phyloP scores from a whole-genome alignment of 1,140 invertebrate genomes.

The Microplitis demolitor region DNA sequence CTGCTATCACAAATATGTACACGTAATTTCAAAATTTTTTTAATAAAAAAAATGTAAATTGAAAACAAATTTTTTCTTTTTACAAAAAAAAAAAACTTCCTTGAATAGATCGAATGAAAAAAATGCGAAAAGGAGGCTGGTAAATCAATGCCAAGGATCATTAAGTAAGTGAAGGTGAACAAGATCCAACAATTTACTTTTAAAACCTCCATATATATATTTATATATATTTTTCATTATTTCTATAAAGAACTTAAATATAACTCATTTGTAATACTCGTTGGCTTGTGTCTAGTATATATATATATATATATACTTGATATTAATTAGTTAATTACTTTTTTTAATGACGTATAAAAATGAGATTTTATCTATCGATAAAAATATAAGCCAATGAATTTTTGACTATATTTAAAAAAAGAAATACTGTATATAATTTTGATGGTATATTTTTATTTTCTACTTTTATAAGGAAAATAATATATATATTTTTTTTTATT shows the following conservation, averaged over 20 bases:
- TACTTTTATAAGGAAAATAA: too few relatives aligned
- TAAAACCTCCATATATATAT: neutral
- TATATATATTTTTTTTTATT: too few relatives aligned
- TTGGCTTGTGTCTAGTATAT: too few relatives aligned
- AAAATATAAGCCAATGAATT: too few relatives aligned
- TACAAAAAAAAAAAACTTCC: conserved; percentile 19
- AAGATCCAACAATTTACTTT: conserved; percentile 6
- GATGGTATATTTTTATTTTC: too few relatives aligned
- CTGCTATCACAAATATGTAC: neutral
- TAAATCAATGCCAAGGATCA: conserved; percentile 48
- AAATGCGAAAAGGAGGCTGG: conserved; percentile 1
- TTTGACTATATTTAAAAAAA: too few relatives aligned
- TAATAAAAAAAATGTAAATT: neutral
- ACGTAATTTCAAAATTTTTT: neutral
- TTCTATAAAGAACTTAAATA: neutral
- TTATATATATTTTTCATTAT: neutral
- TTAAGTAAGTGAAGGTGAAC: conserved; percentile 54
- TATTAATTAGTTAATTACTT: too few relatives aligned
- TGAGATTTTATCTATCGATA: too few relatives aligned
- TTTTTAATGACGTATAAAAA: too few relatives aligned
- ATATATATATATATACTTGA: too few relatives aligned
- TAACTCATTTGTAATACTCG: neutral
- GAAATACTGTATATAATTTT: too few relatives aligned
- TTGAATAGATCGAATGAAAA: neutral
- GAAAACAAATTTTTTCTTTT: neutral